Base-by-base conservation (phyloP, 2,888 invertebrate genomes). In the Gandaritis pyraliata region DNA sequence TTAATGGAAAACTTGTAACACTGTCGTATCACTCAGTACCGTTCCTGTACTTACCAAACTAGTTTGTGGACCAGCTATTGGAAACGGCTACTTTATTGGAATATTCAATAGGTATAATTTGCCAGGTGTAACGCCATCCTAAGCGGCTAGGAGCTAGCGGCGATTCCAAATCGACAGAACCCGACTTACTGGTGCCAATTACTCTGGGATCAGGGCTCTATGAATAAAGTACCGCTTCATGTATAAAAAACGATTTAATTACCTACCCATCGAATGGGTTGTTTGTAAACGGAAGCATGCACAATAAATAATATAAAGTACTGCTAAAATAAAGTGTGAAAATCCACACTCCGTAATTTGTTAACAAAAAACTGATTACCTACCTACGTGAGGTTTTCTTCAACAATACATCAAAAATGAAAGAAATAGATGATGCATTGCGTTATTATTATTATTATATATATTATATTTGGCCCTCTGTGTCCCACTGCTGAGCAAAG, bases 51-150 rank as follows among this genome's bases (percentile, higher is more conserved):
- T 55, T 13, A 51, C 45, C 45, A 52, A 55, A 50, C 52, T 30
- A 58, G 47, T 67, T 58, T 68, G 56, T 70, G 51, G 11, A 51
- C 48, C 51, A 69, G 64, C 81, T 76, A 76, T 73, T 72, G 74
- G 58, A 66, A 74, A 70, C 68, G 60, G 64, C 66, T 77, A 78
- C 82, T 75, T 82, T 82, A 77, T 83, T 81, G 76, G 72, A 72
- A 60, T 69, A 64, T 72, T 74, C 71, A 75, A 75, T 74, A 51
- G 41, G 59, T 41, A 73, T 75, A 80, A 81, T 81, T 78, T 75
- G 75, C 83, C 83, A 83, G 83, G 77, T 84, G 83, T 75, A 57
- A 30, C 49, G 23, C 51, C 23, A 6, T 43, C 10, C 41, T 57
- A 23, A 33, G 11, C 41, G 5, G 3, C 51, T 39, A 15, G 43